These are phyloP conservation scores for Eurois occulta DNA, from an alignment of 2,888 invertebrate species.

Conservation along the genomic window DNA sequence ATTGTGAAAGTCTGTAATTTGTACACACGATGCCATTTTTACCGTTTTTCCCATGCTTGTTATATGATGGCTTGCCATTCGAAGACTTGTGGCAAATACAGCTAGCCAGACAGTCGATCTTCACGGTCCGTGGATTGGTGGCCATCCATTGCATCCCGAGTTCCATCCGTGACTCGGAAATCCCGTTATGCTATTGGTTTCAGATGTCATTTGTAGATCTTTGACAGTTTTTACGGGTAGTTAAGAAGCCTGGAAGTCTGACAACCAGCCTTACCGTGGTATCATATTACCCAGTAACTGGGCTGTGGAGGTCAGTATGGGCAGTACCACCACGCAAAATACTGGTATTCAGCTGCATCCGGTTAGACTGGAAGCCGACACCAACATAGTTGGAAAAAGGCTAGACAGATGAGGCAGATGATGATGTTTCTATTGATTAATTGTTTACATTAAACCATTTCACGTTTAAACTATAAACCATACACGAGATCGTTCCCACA, in stretches of 20 bases:
- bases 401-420: too few species aligned
- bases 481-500: slow-evolving; percentile 18
- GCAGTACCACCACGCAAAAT: neutral
- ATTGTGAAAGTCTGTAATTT: slow-evolving; percentile 30
- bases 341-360: neutral
- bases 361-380: neutral
- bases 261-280: neutral
- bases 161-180: neutral
- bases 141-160: neutral
- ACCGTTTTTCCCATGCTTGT: slow-evolving; percentile 16
- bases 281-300: neutral
- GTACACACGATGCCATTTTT: slow-evolving; percentile 10
- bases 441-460: neutral
- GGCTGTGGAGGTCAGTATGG: neutral
- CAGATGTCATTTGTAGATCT: neutral
- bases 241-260: neutral
- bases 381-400: neutral
- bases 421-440: neutral
- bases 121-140: neutral
- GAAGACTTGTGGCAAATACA: neutral
- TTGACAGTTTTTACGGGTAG: neutral
- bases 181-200: neutral
- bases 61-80: neutral
- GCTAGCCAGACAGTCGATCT: neutral
- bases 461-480: slow-evolving; percentile 27